Percentiles rank a stretch among this genome's conserved stretches.
These are phyloP conservation scores for Charina bottae DNA, from an alignment of 2,113 vertebrate species.

Conservation along the genomic window DNA sequence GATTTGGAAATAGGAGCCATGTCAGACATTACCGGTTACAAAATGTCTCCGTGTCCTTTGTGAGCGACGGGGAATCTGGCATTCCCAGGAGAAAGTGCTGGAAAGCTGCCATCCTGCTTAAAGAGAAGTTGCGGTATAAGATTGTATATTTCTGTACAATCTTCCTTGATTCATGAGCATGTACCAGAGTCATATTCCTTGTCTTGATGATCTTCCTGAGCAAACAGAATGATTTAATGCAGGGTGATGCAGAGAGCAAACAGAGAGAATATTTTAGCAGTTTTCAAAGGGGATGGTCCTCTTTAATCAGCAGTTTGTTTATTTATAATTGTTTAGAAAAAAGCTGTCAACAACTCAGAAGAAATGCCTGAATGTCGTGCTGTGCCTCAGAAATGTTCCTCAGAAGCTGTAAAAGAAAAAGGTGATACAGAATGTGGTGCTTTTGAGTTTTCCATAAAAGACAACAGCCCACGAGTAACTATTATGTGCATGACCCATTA, in stretches of 20 bases:
- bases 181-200: neutral
- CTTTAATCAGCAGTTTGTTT: neutral
- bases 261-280: neutral
- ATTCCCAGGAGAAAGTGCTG: no score
- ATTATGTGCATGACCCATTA: neutral
- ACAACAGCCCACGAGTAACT: neutral
- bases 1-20: no score
- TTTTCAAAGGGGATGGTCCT: neutral
- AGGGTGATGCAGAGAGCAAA: neutral
- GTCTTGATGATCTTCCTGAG: neutral
- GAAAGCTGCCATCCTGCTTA: no score
- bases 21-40: no score
- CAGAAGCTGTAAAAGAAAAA: constrained; percentile 56
- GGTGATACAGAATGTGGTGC: constrained; percentile 55
- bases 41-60: no score
- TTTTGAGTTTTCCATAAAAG: neutral
- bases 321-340: constrained; percentile 63
- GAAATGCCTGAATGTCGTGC: constrained; percentile 46
- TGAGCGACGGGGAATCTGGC: no score
- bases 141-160: no score
- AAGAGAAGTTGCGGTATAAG: no score
- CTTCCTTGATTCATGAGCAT: neutral
- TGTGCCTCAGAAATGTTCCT: constrained; percentile 20
- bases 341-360: constrained; percentile 42
- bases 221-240: neutral